phyloP scores from a whole-genome alignment of 2,888 invertebrate species.

The Lacanobia wlatinum region DNA sequence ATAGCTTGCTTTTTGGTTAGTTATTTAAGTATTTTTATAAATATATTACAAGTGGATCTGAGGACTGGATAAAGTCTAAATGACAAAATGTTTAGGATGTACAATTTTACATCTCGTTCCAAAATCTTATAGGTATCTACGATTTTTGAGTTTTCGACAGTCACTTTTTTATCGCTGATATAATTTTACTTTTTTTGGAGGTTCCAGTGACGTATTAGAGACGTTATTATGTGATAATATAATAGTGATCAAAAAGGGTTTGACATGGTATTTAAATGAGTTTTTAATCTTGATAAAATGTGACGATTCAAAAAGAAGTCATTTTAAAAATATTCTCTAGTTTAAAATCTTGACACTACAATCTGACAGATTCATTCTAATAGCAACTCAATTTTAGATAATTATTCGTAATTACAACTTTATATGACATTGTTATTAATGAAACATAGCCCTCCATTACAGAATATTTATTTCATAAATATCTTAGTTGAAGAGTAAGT shows the following conservation, averaged over 20 bases:
- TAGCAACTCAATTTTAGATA: neutral
- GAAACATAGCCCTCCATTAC: neutral
- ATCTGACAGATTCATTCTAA: neutral
- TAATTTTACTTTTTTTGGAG: too few relatives aligned
- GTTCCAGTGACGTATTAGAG: neutral
- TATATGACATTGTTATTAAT: neutral
- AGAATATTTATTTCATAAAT: neutral
- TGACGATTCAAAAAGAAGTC: too few relatives aligned
- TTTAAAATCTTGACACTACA: neutral
- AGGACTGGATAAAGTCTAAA: neutral
- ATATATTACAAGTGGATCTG: too few relatives aligned
- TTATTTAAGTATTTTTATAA: too few relatives aligned
- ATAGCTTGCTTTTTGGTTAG: too few relatives aligned
- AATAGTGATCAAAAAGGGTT: neutral
- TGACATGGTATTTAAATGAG: neutral
- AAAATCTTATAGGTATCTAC: too few relatives aligned
- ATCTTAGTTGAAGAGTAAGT: too few relatives aligned
- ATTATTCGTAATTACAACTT: too few relatives aligned
- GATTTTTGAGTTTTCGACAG: too few relatives aligned
- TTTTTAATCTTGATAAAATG: neutral
- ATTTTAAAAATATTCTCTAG: neutral
- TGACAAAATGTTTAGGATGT: neutral
- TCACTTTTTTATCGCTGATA: too few relatives aligned
- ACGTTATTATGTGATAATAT: too few relatives aligned
- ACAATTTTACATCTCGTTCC: too few relatives aligned